phyloP scores from a whole-genome alignment of 2,888 invertebrate genomes.

The Cheilosia scutellata region DNA sequence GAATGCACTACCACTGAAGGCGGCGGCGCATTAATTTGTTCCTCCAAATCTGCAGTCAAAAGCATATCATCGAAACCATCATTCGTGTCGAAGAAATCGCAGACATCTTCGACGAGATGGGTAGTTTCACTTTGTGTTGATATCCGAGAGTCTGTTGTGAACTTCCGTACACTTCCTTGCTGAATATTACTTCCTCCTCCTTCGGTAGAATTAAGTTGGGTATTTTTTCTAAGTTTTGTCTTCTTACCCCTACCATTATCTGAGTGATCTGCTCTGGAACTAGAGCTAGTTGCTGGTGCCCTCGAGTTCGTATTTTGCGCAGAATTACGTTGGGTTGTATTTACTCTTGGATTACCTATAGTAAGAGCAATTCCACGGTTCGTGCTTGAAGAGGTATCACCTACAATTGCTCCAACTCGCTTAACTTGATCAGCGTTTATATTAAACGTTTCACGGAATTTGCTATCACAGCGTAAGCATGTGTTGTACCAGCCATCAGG shows the following conservation, averaged over 20 bases:
- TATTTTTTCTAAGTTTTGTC: background rate
- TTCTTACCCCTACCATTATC: background rate
- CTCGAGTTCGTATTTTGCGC: background rate
- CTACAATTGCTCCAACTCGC: constrained; percentile 81
- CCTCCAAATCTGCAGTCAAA: constrained; percentile 79
- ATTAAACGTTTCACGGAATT: constrained; percentile 81
- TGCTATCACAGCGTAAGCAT: constrained; percentile 82
- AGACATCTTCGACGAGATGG: background rate
- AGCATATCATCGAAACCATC: constrained; percentile 81
- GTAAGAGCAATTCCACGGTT: background rate
- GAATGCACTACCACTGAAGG: constrained; percentile 4
- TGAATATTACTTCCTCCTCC: background rate
- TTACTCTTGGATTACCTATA: constrained; percentile 17
- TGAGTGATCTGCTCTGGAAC: background rate
- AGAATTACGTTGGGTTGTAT: background rate
- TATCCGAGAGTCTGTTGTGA: constrained; percentile 1
- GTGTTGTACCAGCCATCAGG: constrained; percentile 81
- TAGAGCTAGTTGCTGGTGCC: background rate
- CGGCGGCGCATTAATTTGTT: background rate
- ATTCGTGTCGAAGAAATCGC: constrained; percentile 79
- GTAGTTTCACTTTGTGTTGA: background rate
- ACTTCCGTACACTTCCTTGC: constrained; percentile 35
- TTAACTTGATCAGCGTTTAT: constrained; percentile 82
- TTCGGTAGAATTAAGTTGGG: background rate
- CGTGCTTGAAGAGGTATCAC: constrained; percentile 56